Percentiles rank a stretch among this genome's conserved stretches.
Evolutionary conservation across 2,797 vertebrate genomes (phyloP).

Genomic region (Kryptolebias ocellatus): DNA sequence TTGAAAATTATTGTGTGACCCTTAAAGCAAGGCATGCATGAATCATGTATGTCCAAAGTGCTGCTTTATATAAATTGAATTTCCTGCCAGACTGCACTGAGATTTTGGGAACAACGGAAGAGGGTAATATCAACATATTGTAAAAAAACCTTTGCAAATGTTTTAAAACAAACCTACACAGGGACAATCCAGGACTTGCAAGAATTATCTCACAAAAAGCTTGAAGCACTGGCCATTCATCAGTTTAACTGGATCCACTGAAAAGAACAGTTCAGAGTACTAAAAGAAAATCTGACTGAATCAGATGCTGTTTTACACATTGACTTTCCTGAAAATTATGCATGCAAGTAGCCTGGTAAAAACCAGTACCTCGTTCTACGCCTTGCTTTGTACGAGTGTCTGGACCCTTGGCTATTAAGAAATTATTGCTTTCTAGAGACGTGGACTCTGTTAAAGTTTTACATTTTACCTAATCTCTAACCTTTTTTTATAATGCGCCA

Average conservation of each 20-base stretch:
- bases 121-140: background rate
- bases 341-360: background rate
- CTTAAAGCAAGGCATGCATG: too few species aligned
- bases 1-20: too few species aligned
- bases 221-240: background rate
- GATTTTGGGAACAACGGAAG: background rate
- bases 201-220: background rate
- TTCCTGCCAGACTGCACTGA: background rate
- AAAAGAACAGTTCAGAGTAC: background rate
- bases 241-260: slow-evolving; percentile 3
- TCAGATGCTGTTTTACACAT: slow-evolving; percentile 4
- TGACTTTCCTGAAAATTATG: background rate
- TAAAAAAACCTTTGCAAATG: background rate
- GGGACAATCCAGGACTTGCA: background rate
- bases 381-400: too few species aligned
- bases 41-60: too few species aligned
- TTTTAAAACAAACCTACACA: background rate
- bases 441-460: too few species aligned
- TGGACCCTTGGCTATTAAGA: too few species aligned
- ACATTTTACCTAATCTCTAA: too few species aligned
- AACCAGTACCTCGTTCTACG: too few species aligned
- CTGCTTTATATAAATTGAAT: background rate
- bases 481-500: too few species aligned
- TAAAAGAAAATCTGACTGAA: slow-evolving; percentile 4
- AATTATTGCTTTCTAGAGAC: too few species aligned